Conservation (phyloP, 2,113 vertebrate genomes). For the Camelus bactrianus region DNA sequence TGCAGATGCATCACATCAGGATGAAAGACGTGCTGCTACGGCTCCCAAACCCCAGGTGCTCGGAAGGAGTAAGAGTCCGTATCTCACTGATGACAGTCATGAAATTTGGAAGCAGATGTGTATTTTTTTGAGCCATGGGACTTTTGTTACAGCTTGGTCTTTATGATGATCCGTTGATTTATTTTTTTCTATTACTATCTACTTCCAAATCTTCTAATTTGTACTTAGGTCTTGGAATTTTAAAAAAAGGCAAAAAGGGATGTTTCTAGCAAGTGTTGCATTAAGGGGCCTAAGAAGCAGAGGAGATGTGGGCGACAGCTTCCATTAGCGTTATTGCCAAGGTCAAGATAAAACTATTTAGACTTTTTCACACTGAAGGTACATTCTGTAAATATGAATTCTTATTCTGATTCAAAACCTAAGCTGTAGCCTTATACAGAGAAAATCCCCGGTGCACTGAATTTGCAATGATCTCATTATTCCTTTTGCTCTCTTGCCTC, state of each 20-base stretch:
- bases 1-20: not conserved
- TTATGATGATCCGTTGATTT: not conserved
- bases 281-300: not conserved
- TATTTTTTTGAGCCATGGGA: not conserved
- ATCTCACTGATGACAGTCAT: not conserved
- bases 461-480: not conserved
- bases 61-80: not conserved
- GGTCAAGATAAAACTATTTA: not conserved
- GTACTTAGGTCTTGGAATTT: not conserved
- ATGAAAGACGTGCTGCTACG: not conserved
- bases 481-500: not conserved
- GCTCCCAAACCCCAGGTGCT: not conserved
- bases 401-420: constrained; percentile 46
- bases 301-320: not conserved
- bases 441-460: not conserved
- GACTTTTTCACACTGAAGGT: not conserved
- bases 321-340: not conserved
- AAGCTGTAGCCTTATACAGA: not conserved
- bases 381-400: not conserved
- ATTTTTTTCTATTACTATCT: not conserved
- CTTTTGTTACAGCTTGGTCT: not conserved
- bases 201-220: not conserved
- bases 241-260: not conserved
- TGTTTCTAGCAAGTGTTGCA: not conserved
- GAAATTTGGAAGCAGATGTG: not conserved